Percentiles rank a stretch among this genome's conserved stretches.
These are phyloP conservation scores for Python bivittatus DNA, from an alignment of 2,113 vertebrate species.

Conservation along the genomic window DNA sequence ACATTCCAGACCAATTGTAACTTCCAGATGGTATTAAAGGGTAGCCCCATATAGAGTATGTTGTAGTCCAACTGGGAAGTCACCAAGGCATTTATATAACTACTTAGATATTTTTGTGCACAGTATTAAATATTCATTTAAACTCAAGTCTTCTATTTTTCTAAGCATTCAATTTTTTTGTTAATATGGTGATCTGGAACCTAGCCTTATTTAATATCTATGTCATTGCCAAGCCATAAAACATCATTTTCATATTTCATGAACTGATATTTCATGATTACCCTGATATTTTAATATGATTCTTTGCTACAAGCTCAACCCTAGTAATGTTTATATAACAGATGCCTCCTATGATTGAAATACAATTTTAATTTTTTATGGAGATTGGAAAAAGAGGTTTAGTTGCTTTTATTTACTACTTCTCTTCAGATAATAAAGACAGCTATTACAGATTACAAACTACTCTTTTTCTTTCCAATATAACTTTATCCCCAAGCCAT, in stretches of 20 bases:
- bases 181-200: neutral
- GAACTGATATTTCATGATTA: constrained; percentile 24
- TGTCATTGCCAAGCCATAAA: neutral
- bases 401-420: constrained; percentile 27
- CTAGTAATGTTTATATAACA: neutral
- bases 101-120: neutral
- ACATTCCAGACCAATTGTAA: neutral
- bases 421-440: neutral
- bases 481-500: neutral
- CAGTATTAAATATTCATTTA: neutral
- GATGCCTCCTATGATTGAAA: neutral
- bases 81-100: neutral
- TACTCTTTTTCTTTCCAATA: neutral
- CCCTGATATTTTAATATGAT: constrained; percentile 45
- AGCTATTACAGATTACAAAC: constrained; percentile 33
- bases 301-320: constrained; percentile 22
- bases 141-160: neutral
- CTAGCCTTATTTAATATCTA: neutral
- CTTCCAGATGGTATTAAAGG: neutral
- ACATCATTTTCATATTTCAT: neutral
- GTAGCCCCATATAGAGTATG: neutral
- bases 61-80: neutral
- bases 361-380: constrained; percentile 1
- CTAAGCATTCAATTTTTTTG: neutral
- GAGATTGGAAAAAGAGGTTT: neutral